Base-by-base conservation (phyloP, 2,797 vertebrate species). In the Eulemur coronatus region DNA sequence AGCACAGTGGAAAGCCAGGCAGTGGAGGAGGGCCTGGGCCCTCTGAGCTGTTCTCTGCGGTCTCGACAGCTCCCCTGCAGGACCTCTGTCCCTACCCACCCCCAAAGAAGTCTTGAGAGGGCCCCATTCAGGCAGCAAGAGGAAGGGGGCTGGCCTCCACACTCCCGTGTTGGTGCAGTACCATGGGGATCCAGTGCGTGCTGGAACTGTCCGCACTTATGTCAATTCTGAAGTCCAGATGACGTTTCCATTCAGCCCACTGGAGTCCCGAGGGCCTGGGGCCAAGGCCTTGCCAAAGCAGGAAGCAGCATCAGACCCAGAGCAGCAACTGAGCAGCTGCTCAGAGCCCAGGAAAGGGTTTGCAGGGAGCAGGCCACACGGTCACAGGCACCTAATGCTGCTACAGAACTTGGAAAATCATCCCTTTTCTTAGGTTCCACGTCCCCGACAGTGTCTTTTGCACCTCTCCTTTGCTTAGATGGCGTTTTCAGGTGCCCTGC, bases 121-220 rank as follows among this genome's bases (percentile, higher is more conserved):
- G 61, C 70, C 52, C 30, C 24, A 22, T 1, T 46, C 2, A 0
- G 26, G 81, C 46, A 75, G 38, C 48, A n/a, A 41, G 57, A 50
- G n/a, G 46, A 28, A 7, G 22, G n/a, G 30, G 61, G 11, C 82
- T 7, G 9, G n/a, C 55, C 55, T 78, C n/a, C 10, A 33, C 5
- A 8, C 38, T 0, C 7, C 48, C 1, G 4, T 26, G 50, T 26
- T 35, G 28, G 46, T 0, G 2, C 5, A 15, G 4, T 2, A 12
- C 5, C 12, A 4, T 9, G 35, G 65, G 59, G 14, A 43, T 41
- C 4, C 9, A 3, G 14, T 22, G 59, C 0, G 10, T 0, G 57
- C 52, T 57, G 33, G 8, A 3, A 4, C 26, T 70, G 55, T 70
- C 11, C 0, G 17, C 15, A 24, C 18, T 26, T n/a, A 26, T 0